phyloP scores from a whole-genome alignment of 2,797 vertebrate genomes.

The Balearica regulorum region DNA sequence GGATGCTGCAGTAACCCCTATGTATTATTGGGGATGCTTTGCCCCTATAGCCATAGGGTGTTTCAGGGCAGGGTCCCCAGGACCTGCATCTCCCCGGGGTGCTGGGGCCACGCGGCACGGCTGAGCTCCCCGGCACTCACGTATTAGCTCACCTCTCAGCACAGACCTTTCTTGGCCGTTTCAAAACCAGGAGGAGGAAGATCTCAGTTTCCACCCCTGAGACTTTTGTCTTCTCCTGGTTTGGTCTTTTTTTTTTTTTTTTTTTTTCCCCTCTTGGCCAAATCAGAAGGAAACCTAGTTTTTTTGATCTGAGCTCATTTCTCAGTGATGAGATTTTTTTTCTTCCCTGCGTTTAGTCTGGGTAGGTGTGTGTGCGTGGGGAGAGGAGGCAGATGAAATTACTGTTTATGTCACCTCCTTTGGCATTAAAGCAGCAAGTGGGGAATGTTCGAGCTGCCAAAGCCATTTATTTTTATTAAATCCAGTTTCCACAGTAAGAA shows the following conservation, averaged over 20 bases:
- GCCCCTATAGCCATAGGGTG: no score
- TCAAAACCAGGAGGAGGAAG: not conserved
- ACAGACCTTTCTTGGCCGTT: not conserved
- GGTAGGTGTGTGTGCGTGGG: not conserved
- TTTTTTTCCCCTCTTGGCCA: not conserved
- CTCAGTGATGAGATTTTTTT: not conserved
- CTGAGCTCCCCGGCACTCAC: not conserved
- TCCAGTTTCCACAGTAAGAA: not conserved
- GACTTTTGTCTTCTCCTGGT: not conserved
- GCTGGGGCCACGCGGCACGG: accelerated
- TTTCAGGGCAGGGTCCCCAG: not conserved
- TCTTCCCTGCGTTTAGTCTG: not conserved
- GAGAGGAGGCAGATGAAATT: not conserved
- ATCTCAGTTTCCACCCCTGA: not conserved
- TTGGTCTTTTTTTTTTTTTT: not conserved
- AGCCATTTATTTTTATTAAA: not conserved
- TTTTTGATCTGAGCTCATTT: not conserved
- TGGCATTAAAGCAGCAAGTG: not conserved
- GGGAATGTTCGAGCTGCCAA: not conserved
- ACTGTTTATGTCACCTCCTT: not conserved
- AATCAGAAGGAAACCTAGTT: not conserved
- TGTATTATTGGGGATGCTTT: not conserved
- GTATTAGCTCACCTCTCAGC: not conserved
- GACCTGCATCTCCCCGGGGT: not conserved
- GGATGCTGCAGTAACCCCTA: not conserved